Conservation (phyloP, 2,888 invertebrate genomes). For the Celastrina argiolus region DNA sequence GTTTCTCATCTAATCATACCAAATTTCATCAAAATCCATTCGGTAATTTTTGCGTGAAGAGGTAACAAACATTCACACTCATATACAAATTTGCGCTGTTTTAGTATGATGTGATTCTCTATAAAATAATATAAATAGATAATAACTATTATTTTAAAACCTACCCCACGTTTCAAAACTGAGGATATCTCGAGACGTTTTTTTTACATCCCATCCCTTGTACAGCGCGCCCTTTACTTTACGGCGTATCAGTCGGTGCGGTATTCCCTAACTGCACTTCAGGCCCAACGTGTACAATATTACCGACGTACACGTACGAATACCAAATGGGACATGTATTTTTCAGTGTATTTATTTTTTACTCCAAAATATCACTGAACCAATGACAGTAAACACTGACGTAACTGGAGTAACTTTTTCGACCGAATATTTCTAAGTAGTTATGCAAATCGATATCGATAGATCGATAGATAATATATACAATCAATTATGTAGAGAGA, state of each 20-base stretch:
- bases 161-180: no score
- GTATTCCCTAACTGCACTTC: conserved; percentile 78
- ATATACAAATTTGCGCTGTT: no score
- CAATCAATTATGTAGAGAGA: no score
- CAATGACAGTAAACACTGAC: conserved; percentile 3
- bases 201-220: conserved; percentile 34
- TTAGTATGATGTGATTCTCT: no score
- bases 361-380: conserved; percentile 15
- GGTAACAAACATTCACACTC: no score
- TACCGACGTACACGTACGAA: conserved; percentile 35
- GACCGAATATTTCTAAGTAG: background rate
- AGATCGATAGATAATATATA: no score
- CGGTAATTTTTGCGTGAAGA: no score
- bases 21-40: no score
- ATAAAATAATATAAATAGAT: no score
- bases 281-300: conserved; percentile 56
- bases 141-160: no score
- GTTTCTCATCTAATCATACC: no score
- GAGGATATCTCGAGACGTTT: conserved; percentile 32
- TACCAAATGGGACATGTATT: conserved; percentile 29
- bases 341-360: conserved; percentile 20
- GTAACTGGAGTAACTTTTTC: background rate
- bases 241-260: conserved; percentile 74
- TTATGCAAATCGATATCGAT: no score
- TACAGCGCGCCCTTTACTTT: conserved; percentile 53